These are phyloP conservation scores for Argynnis bischoffii DNA, from an alignment of 2,888 invertebrate genomes.

Conservation along the genomic window DNA sequence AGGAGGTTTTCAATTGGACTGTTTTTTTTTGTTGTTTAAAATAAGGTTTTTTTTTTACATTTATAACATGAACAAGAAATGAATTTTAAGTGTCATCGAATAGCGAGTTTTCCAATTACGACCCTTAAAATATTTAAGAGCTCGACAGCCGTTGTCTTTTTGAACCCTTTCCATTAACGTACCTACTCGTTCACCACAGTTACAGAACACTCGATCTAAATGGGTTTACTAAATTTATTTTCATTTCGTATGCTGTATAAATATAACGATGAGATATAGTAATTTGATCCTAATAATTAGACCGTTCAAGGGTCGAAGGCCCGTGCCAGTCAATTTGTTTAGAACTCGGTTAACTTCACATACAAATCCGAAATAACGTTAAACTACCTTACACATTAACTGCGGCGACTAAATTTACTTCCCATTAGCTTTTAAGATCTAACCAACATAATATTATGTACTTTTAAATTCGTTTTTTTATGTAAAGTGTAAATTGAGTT, in stretches of 20 bases:
- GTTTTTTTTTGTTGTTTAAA: too few species aligned
- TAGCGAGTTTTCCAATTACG: not conserved
- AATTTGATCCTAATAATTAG: slow-evolving; percentile 8
- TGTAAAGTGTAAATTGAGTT: too few species aligned
- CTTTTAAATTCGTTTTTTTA: too few species aligned
- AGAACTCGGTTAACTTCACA: slow-evolving; percentile 17
- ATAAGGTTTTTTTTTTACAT: too few species aligned
- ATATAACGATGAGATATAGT: slow-evolving; percentile 6
- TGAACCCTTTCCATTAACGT: slow-evolving; percentile 16
- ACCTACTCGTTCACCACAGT: not conserved
- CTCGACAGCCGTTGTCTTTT: slow-evolving; percentile 9
- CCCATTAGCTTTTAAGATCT: not conserved
- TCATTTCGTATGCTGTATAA: slow-evolving; percentile 4
- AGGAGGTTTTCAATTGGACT: too few species aligned
- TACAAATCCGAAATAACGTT: not conserved
- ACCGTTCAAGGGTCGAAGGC: slow-evolving; percentile 12
- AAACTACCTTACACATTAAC: not conserved
- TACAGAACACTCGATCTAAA: not conserved
- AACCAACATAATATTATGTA: too few species aligned
- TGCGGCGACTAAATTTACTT: not conserved
- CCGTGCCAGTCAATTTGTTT: slow-evolving; percentile 16
- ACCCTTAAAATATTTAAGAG: slow-evolving; percentile 7
- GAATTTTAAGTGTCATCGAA: slow-evolving; percentile 4
- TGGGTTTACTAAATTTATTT: not conserved
- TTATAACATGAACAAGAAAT: not conserved